phyloP scores from a whole-genome alignment of 1,140 invertebrate genomes.

The Drosophila erecta region DNA sequence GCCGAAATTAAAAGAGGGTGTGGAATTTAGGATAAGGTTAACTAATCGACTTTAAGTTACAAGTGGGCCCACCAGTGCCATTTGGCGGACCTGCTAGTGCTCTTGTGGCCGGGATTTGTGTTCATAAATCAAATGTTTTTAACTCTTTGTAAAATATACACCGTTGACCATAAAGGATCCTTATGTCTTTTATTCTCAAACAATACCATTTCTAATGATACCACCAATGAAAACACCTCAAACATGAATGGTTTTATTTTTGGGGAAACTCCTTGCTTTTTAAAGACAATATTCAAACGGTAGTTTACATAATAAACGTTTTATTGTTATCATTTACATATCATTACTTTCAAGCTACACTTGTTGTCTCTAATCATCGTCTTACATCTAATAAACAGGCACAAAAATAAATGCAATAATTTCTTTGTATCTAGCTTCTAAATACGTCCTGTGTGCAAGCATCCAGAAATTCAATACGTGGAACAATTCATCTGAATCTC shows the following conservation, averaged over 20 bases:
- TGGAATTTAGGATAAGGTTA: neutral
- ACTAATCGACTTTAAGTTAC: constrained; percentile 12
- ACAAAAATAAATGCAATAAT: constrained; percentile 82
- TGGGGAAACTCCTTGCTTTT: too few relatives aligned
- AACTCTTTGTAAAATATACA: constrained; percentile 28
- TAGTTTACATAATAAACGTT: too few relatives aligned
- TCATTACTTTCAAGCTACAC: constrained; percentile 13
- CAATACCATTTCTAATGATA: too few relatives aligned
- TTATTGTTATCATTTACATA: constrained; percentile 34
- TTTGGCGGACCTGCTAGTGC: constrained; percentile 16
- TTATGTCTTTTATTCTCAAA: neutral
- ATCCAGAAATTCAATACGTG: constrained; percentile 41
- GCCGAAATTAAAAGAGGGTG: neutral
- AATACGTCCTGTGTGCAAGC: constrained; percentile 31
- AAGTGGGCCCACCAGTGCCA: constrained; percentile 16
- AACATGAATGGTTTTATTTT: too few relatives aligned
- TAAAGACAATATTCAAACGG: too few relatives aligned
- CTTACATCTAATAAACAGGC: constrained; percentile 75
- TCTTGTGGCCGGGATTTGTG: neutral
- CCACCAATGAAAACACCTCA: too few relatives aligned
- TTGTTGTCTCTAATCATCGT: constrained; percentile 1
- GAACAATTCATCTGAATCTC: constrained; percentile 3
- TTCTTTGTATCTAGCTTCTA: constrained; percentile 38
- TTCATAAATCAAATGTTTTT: constrained; percentile 30
- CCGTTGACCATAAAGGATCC: constrained; percentile 10